phyloP scores from a whole-genome alignment of 2,888 invertebrate genomes.

The Lasioglossum lativentre region DNA sequence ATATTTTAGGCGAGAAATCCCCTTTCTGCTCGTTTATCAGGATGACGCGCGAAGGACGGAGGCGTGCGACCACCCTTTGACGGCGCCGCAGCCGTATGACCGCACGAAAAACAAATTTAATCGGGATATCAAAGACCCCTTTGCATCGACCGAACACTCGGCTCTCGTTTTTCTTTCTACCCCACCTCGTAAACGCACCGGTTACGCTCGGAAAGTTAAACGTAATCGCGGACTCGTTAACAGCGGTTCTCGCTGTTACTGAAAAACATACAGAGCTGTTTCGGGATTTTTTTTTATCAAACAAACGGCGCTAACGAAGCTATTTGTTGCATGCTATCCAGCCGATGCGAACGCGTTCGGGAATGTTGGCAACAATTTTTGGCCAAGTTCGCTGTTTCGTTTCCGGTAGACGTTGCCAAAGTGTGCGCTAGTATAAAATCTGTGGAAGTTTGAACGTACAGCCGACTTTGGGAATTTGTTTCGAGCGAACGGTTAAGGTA shows the following conservation, averaged over 20 bases:
- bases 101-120: conserved; percentile 62
- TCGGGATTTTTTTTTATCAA: background rate
- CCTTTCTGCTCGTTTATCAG: conserved; percentile 43
- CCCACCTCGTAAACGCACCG: background rate
- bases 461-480: background rate
- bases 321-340: background rate
- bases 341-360: background rate
- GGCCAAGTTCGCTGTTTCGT: background rate
- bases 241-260: background rate
- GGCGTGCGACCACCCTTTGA: conserved; percentile 38
- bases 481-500: background rate
- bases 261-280: background rate
- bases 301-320: background rate
- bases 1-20: conserved; percentile 41
- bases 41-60: conserved; percentile 32
- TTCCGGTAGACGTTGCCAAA: background rate
- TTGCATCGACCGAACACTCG: background rate
- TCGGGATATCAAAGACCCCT: conserved; percentile 41
- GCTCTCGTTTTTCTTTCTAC: background rate
- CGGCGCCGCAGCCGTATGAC: conserved; percentile 12
- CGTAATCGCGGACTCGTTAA: background rate
- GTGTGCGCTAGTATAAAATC: background rate
- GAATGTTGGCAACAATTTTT: background rate
- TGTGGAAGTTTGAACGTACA: background rate
- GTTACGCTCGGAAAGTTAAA: background rate